phyloP scores from a whole-genome alignment of 2,797 vertebrate genomes.

The Lophius americanus region DNA sequence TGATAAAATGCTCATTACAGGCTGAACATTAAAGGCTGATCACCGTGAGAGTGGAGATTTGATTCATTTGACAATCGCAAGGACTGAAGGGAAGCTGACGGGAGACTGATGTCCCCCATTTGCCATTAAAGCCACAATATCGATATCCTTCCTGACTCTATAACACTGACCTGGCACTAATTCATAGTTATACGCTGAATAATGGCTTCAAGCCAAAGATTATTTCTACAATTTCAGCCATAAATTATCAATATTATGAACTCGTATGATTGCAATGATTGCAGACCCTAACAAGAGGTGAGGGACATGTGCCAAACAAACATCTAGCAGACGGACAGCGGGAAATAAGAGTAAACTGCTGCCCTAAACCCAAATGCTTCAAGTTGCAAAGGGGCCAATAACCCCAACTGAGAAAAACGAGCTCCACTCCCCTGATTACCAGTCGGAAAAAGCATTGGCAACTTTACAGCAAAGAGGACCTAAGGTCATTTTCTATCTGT shows the following conservation, averaged over 20 bases:
- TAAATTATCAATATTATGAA: background rate
- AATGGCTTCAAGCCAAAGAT: slow-evolving; percentile 30
- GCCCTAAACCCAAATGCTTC: slow-evolving; percentile 34
- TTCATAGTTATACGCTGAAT: slow-evolving; percentile 20
- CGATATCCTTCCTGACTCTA: slow-evolving; percentile 18
- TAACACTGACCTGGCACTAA: slow-evolving; percentile 35
- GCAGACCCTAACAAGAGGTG: background rate
- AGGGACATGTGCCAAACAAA: slow-evolving; percentile 21
- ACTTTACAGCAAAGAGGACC: slow-evolving; percentile 50
- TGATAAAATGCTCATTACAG: slow-evolving; percentile 63
- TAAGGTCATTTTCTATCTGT: slow-evolving; percentile 52
- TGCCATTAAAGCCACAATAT: slow-evolving; percentile 42
- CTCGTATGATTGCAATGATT: background rate
- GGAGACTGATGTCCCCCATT: slow-evolving; percentile 62
- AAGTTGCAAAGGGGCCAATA: slow-evolving; percentile 39
- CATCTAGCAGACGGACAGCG: slow-evolving; percentile 1
- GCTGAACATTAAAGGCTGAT: slow-evolving; percentile 52
- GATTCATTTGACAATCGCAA: slow-evolving; percentile 56
- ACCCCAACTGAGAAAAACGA: slow-evolving; percentile 33
- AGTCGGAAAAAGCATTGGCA: slow-evolving; percentile 26
- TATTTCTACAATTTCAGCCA: slow-evolving; percentile 9
- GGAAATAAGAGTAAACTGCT: background rate
- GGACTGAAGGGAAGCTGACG: slow-evolving; percentile 47
- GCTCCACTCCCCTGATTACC: slow-evolving; percentile 28
- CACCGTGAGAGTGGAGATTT: slow-evolving; percentile 36